A percentile compares a stretch with the other conserved stretches of the same genome.
phyloP scores from a whole-genome alignment of 2,797 vertebrate species.

The Trematomus bernacchii region DNA sequence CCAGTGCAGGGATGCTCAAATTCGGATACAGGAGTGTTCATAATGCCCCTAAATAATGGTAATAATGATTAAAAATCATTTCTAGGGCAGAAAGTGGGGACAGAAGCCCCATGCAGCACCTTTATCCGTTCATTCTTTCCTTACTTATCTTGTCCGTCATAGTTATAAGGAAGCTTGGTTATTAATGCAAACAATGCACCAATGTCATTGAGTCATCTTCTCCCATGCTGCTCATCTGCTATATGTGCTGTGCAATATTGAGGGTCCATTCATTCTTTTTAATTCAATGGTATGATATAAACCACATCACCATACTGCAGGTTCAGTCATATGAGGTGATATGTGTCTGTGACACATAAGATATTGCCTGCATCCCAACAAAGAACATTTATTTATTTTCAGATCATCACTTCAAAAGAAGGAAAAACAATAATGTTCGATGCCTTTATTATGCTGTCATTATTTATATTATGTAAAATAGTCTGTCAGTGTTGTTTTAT shows the following conservation, averaged over 20 bases:
- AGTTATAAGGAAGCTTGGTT: constrained; percentile 25
- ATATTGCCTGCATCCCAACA: constrained; percentile 10
- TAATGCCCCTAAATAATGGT: too few relatives aligned
- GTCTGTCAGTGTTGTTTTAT: constrained; percentile 26
- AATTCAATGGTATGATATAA: constrained; percentile 32
- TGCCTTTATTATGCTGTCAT: constrained; percentile 30
- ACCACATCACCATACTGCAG: constrained; percentile 19
- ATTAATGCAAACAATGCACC: constrained; percentile 29
- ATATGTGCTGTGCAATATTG: constrained; percentile 6
- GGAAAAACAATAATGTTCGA: constrained; percentile 23
- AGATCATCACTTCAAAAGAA: constrained; percentile 33
- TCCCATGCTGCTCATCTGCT: constrained; percentile 6
- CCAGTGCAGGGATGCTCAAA: too few relatives aligned
- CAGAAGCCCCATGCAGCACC: neutral
- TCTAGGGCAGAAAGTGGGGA: too few relatives aligned
- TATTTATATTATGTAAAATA: constrained; percentile 46
- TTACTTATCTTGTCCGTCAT: constrained; percentile 7
- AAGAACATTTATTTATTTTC: constrained; percentile 21
- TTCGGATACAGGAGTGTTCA: too few relatives aligned
- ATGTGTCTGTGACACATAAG: constrained; percentile 26
- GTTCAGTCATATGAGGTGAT: constrained; percentile 34
- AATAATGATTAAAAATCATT: too few relatives aligned
- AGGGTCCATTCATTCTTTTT: constrained; percentile 42
- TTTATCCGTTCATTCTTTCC: constrained; percentile 35
- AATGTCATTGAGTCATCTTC: constrained; percentile 43